Evolutionary conservation across 1,140 invertebrate species (phyloP).

Genomic region (Euborellia annulipes): DNA sequence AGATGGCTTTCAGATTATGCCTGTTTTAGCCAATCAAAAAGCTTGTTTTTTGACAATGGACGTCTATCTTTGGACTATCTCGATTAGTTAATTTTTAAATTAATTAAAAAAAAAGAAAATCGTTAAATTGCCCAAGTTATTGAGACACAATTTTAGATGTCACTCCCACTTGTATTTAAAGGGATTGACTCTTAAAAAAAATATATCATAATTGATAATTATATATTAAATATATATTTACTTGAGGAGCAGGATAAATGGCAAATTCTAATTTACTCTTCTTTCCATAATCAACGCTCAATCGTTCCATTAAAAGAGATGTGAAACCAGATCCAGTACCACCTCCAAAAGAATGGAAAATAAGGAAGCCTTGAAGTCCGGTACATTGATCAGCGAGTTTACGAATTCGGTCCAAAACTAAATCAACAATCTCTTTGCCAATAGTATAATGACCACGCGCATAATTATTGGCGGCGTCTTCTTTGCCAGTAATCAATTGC

Average conservation of each 20-base stretch:
- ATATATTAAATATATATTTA: no score
- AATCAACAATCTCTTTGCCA: slow-evolving; percentile 72
- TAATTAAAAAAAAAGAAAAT: not conserved
- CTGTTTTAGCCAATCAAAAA: no score
- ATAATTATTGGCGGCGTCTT: slow-evolving; percentile 82
- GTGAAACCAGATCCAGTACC: slow-evolving; percentile 53
- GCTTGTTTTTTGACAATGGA: no score
- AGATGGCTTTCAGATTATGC: no score
- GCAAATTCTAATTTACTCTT: slow-evolving; percentile 72
- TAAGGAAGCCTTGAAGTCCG: slow-evolving; percentile 59
- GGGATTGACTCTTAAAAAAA: not conserved
- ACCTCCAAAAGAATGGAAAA: slow-evolving; percentile 54
- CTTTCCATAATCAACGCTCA: slow-evolving; percentile 43
- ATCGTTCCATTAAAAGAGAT: slow-evolving; percentile 41
- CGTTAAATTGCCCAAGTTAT: no score
- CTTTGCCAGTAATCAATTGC: slow-evolving; percentile 70
- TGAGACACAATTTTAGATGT: no score
- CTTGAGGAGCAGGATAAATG: slow-evolving; percentile 55
- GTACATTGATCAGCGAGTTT: slow-evolving; percentile 57
- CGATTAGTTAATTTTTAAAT: no score
- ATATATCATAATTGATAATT: not conserved
- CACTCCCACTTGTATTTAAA: no score
- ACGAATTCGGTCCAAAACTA: slow-evolving; percentile 57
- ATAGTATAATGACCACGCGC: slow-evolving; percentile 83
- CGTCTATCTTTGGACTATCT: no score